Base-by-base conservation (phyloP, 1,140 invertebrate species). In the Stenopsyche tienmushanensis region DNA sequence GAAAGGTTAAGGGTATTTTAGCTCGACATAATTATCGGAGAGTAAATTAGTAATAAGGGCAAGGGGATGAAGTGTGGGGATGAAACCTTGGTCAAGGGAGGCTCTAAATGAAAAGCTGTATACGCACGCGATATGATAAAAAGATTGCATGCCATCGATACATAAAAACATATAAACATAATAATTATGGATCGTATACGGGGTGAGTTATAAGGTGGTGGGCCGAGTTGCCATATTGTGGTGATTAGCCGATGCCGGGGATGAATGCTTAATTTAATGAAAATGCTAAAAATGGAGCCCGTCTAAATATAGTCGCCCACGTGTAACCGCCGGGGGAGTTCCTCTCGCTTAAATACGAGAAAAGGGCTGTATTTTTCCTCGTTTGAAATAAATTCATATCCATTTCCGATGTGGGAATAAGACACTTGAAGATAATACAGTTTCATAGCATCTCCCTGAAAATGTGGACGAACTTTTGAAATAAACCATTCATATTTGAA, bases 181-280 rank as follows among this genome's bases (percentile, higher is more conserved):
- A 69, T 69, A 65, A 69, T 69, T 65, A 65, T 64, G 62, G 66
- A 69, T 69, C 66, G 62, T 69, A 59, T 64, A 58, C 34, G 45
- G 23, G 49, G 49, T 69, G 62, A 69, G 62, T 65, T 65, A 69
- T 65, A 57, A 15, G 66, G 54, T 24, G n/a, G n/a, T n/a, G n/a
- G n/a, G n/a, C n/a, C 23, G 17, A 18, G 50, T 21, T 5, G 21
- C 29, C 24, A 47, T 47, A 47, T 18, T 47, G 44, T 15, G 44
- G 44, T 20, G 44, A 47, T 47, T 47, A 47, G 44, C 44, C n/a
- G n/a, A 39, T n/a, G n/a, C 44, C 10, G 44, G 10, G 5, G 8
- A 9, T 18, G 18, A 39, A 39, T 39, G 44, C 44, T 20, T 47
- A 47, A 47, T 20, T 47, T 47, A 47, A 47, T 47, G 44, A 47